phyloP scores from a whole-genome alignment of 2,888 invertebrate genomes.

The Catocala fraxini region DNA sequence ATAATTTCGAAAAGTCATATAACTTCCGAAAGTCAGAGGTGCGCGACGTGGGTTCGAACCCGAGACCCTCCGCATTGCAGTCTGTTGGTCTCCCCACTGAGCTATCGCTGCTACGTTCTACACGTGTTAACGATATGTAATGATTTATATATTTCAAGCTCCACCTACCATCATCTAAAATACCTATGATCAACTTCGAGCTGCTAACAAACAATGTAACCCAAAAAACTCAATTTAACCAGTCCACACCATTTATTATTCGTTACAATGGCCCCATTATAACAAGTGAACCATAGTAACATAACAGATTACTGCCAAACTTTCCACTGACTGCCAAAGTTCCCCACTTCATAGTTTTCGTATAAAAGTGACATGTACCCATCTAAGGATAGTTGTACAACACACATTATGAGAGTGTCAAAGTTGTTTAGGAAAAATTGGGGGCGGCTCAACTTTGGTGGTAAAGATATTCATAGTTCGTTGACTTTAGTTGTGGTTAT shows the following conservation, averaged over 20 bases:
- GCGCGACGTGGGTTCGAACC: too few relatives aligned
- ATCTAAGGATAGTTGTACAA: slow-evolving; percentile 13
- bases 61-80: too few relatives aligned
- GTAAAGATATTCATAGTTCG: slow-evolving; percentile 15
- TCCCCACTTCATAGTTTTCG: slow-evolving; percentile 43
- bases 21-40: too few relatives aligned
- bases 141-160: neutral
- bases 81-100: too few relatives aligned
- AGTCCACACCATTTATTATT: slow-evolving; percentile 5
- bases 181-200: neutral
- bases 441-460: slow-evolving; percentile 8
- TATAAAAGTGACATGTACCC: slow-evolving; percentile 18
- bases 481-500: neutral
- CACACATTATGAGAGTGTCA: slow-evolving; percentile 12
- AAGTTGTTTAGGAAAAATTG: slow-evolving; percentile 15
- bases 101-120: too few relatives aligned
- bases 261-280: slow-evolving; percentile 8
- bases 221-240: slow-evolving; percentile 1
- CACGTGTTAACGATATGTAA: too few relatives aligned
- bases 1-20: too few relatives aligned
- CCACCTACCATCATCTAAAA: neutral
- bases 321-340: slow-evolving; percentile 35
- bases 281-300: slow-evolving; percentile 16
- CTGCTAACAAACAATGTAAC: neutral
- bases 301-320: slow-evolving; percentile 28